These are phyloP conservation scores for Pelodytes ibericus DNA, from an alignment of 2,797 vertebrate genomes.

Conservation along the genomic window DNA sequence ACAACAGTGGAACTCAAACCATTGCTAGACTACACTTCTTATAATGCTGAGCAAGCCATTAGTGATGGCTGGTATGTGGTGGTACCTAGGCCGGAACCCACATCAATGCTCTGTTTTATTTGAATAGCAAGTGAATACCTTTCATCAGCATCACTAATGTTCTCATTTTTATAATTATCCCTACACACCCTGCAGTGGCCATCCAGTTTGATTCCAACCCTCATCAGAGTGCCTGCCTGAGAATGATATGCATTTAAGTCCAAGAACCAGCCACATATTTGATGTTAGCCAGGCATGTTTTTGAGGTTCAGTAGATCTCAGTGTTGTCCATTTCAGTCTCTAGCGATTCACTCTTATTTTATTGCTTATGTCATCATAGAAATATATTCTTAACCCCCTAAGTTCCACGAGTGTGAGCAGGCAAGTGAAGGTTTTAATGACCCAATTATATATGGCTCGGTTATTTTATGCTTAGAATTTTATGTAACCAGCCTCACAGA, in stretches of 20 bases:
- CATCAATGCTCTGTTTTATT: too few relatives aligned
- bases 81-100: too few relatives aligned
- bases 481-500: conserved; percentile 51
- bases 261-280: not conserved
- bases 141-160: too few relatives aligned
- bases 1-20: too few relatives aligned
- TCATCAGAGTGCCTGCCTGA: conserved; percentile 17
- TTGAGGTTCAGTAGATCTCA: not conserved
- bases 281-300: not conserved
- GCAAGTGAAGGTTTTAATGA: conserved; percentile 42
- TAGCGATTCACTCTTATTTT: not conserved
- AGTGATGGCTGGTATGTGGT: too few relatives aligned
- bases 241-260: not conserved
- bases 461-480: conserved; percentile 50
- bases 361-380: conserved; percentile 7
- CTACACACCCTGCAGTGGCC: too few relatives aligned
- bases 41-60: too few relatives aligned
- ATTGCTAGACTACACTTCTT: too few relatives aligned
- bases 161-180: too few relatives aligned
- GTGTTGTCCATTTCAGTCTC: not conserved
- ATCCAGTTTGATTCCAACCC: too few relatives aligned
- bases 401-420: not conserved
- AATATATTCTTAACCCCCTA: conserved; percentile 36
- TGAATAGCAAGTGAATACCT: too few relatives aligned
- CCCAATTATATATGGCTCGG: conserved; percentile 39